Percentiles rank a stretch among this genome's conserved stretches.
These are phyloP conservation scores for Oryzias sinensis DNA, from an alignment of 2,797 vertebrate species.

Conservation along the genomic window DNA sequence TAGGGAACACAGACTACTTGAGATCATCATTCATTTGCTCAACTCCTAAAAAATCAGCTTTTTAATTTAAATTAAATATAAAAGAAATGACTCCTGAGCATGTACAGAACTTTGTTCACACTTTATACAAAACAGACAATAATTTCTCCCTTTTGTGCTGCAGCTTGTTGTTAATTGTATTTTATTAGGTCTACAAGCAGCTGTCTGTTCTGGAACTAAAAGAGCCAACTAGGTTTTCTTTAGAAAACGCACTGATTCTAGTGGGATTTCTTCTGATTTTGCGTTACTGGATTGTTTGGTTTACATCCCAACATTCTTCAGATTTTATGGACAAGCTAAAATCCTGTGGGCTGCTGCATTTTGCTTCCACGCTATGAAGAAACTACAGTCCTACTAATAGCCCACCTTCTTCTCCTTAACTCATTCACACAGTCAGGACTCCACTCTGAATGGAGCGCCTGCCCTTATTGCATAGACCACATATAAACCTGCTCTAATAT, in stretches of 20 bases:
- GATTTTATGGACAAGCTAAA: conserved; percentile 40
- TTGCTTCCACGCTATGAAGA: conserved; percentile 25
- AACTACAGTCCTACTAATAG: conserved; percentile 39
- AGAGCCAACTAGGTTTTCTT: conserved; percentile 9
- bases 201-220: conserved; percentile 14
- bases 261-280: conserved; percentile 9
- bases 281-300: conserved; percentile 11
- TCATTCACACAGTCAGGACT: conserved; percentile 54
- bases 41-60: conserved; percentile 1
- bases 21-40: conserved; percentile 15
- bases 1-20: conserved; percentile 24
- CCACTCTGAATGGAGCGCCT: conserved; percentile 34
- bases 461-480: conserved; percentile 41
- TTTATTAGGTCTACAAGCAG: conserved; percentile 9
- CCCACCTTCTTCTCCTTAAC: conserved; percentile 35
- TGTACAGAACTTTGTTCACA: conserved; percentile 9
- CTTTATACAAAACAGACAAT: conserved; percentile 12
- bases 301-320: background rate
- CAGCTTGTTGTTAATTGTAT: conserved; percentile 34
- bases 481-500: conserved; percentile 60
- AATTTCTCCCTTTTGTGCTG: no score
- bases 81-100: background rate
- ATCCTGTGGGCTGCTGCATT: background rate
- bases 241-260: conserved; percentile 20
- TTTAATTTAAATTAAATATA: conserved; percentile 39